Conservation (phyloP, 2,113 vertebrate species). For the Hyperopisus bebe region DNA sequence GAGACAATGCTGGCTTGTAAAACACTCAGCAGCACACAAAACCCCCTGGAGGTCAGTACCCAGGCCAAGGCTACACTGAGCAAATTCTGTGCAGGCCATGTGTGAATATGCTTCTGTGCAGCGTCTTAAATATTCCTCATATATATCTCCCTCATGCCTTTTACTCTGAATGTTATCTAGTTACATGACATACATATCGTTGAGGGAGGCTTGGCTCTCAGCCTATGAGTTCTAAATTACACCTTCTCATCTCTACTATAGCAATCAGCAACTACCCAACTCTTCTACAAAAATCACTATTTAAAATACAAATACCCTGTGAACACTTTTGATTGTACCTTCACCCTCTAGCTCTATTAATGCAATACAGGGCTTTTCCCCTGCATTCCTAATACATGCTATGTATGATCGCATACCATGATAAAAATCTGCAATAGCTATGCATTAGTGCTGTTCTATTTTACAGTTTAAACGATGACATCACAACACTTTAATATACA, state of each 20-base stretch:
- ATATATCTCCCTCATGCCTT: neutral
- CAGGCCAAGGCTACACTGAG: neutral
- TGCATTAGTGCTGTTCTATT: neutral
- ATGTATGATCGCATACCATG: neutral
- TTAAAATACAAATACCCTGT: neutral
- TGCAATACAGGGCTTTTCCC: neutral
- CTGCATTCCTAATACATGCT: neutral
- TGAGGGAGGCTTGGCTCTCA: neutral
- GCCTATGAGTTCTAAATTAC: neutral
- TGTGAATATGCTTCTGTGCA: neutral
- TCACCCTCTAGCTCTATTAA: neutral
- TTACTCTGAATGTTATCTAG: neutral
- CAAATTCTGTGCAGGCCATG: neutral
- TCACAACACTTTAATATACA: neutral
- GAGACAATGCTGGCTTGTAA: neutral
- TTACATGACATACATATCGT: neutral
- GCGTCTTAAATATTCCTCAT: neutral
- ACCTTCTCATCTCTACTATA: neutral
- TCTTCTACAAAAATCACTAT: neutral
- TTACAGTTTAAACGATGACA: neutral
- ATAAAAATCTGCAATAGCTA: neutral
- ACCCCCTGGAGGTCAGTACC: neutral
- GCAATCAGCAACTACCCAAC: neutral
- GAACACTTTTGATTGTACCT: neutral
- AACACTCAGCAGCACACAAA: neutral